A percentile compares a stretch with the other conserved stretches of the same genome.
These are phyloP conservation scores for Callaeas wilsoni DNA, from an alignment of 2,113 vertebrate genomes.

Conservation along the genomic window DNA sequence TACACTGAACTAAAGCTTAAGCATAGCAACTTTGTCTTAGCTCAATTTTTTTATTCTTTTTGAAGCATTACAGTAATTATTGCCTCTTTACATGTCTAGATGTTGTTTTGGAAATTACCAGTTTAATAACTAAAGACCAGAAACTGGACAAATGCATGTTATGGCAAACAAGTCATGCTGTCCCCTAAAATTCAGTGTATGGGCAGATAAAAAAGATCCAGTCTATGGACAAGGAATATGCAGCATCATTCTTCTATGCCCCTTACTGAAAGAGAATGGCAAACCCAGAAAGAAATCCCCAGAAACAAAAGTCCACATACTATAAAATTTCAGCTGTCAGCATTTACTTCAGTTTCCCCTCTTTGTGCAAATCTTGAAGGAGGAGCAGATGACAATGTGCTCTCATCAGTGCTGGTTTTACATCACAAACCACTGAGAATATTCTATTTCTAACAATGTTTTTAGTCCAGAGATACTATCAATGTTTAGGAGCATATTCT, in stretches of 20 bases:
- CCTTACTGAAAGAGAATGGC: background rate
- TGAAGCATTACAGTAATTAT: background rate
- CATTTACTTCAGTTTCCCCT: background rate
- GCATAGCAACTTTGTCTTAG: background rate
- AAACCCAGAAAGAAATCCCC: background rate
- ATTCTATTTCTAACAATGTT: background rate
- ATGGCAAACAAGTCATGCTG: background rate
- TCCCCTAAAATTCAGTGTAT: background rate
- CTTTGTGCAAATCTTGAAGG: background rate
- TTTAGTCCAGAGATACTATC: background rate
- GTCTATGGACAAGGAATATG: background rate
- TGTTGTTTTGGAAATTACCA: background rate
- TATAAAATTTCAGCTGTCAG: background rate
- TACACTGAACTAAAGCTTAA: background rate
- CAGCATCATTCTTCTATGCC: background rate
- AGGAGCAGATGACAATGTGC: background rate
- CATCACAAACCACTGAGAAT: background rate
- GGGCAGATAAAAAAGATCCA: background rate
- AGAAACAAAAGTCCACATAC: background rate
- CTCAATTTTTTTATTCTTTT: background rate
- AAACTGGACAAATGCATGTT: background rate
- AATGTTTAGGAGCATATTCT: background rate
- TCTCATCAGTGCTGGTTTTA: background rate
- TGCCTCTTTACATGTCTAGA: background rate
- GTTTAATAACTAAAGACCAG: background rate